Conservation (phyloP, 2,113 vertebrate genomes). For the Odobenus rosmarus region DNA sequence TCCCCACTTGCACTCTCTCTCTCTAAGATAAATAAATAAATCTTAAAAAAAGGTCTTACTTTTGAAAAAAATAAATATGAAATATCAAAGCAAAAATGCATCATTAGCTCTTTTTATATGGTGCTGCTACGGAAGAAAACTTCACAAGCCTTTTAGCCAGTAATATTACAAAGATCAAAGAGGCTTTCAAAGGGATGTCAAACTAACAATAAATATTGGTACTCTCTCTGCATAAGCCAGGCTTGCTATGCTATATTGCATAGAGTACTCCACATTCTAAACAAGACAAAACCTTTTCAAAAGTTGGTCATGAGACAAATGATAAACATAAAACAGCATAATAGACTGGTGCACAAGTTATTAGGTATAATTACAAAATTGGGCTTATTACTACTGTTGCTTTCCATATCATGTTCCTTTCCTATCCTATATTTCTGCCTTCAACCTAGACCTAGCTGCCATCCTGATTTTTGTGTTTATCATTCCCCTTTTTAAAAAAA, state of each 20-base stretch:
- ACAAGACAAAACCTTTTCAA: not conserved
- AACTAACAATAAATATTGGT: not conserved
- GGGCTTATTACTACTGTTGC: not conserved
- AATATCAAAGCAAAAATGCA: not conserved
- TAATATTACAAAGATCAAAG: not conserved
- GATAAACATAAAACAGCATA: not conserved
- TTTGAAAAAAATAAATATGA: not conserved
- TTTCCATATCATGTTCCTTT: not conserved
- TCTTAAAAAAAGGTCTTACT: not conserved
- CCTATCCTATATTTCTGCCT: not conserved
- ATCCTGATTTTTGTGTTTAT: conserved; percentile 2
- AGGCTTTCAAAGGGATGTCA: conserved; percentile 5
- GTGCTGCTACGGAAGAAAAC: not conserved
- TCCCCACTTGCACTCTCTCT: not conserved
- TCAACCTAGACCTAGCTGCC: not conserved
- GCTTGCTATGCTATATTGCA: not conserved
- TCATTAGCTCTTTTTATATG: not conserved
- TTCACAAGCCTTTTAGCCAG: not conserved
- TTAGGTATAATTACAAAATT: not conserved
- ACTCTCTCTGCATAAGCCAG: not conserved
- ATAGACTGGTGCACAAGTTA: not conserved
- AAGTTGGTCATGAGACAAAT: not conserved
- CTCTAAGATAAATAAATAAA: not conserved
- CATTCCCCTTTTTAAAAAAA: not conserved
- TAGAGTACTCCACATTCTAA: not conserved